phyloP scores from a whole-genome alignment of 2,113 vertebrate genomes.

The Oryzias celebensis region DNA sequence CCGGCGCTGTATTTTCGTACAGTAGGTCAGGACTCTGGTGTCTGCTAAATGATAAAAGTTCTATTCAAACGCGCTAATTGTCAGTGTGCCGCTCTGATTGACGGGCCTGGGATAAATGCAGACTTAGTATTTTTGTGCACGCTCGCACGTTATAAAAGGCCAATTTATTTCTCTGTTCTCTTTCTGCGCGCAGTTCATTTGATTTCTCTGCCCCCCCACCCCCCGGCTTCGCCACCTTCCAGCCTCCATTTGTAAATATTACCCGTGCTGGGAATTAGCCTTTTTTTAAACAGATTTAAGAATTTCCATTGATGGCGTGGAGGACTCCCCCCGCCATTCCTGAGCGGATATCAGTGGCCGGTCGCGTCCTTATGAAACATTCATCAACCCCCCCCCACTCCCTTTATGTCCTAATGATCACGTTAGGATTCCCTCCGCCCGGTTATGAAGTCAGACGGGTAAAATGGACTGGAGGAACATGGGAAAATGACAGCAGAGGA shows the following conservation, averaged over 20 bases:
- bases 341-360: constrained; percentile 76
- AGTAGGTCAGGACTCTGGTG: constrained; percentile 81
- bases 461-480: constrained; percentile 42
- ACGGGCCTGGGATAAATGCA: constrained; percentile 80
- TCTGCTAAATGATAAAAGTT: constrained; percentile 81
- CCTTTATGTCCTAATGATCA: constrained; percentile 82
- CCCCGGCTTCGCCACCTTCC: constrained; percentile 41
- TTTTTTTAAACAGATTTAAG: constrained; percentile 72
- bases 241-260: constrained; percentile 82
- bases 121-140: constrained; percentile 82
- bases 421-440: constrained; percentile 77
- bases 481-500: constrained; percentile 37
- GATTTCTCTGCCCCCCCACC: constrained; percentile 61
- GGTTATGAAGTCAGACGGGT: constrained; percentile 65
- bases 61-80: constrained; percentile 80
- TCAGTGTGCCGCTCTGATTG: constrained; percentile 79
- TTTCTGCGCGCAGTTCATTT: constrained; percentile 72
- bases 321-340: constrained; percentile 63
- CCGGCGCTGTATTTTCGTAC: constrained; percentile 77
- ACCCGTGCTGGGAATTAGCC: constrained; percentile 77
- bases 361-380: constrained; percentile 79
- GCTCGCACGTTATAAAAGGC: constrained; percentile 79
- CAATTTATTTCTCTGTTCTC: constrained; percentile 77
- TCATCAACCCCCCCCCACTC: constrained; percentile 64
- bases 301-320: constrained; percentile 67